Evolutionary conservation across 2,113 vertebrate species (phyloP).

Genomic region (Parotia lawesii): DNA sequence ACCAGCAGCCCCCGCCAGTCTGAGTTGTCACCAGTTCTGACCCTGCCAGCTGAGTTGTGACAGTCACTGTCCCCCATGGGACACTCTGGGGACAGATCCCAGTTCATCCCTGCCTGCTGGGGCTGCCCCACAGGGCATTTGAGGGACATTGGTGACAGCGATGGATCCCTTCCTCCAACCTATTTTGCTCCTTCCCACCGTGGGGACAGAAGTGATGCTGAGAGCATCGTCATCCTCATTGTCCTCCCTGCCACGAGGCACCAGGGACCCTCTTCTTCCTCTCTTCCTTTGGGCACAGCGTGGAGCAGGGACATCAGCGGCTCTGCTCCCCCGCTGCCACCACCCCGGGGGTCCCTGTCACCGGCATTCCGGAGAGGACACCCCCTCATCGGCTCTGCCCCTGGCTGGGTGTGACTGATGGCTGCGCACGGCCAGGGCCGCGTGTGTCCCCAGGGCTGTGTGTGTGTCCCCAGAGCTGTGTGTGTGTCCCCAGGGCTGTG

Average conservation of each 20-base stretch:
- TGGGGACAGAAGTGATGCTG: rapidly evolving
- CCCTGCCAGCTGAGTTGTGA: background rate
- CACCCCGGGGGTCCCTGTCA: background rate
- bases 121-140: background rate
- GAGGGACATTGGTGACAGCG: background rate
- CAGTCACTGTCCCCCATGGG: rapidly evolving
- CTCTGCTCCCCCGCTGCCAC: background rate
- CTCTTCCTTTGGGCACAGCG: background rate
- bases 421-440: background rate
- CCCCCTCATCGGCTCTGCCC: background rate
- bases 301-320: background rate
- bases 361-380: rapidly evolving
- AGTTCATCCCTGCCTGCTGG: background rate
- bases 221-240: rapidly evolving
- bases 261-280: background rate
- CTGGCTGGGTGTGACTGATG: background rate
- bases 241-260: background rate
- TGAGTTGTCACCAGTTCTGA: no score
- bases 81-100: background rate
- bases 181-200: background rate
- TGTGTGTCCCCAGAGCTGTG: no score
- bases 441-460: no score
- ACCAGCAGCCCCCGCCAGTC: background rate
- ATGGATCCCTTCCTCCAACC: rapidly evolving
- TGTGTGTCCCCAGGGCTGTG: no score